Evolutionary conservation across 1,140 invertebrate species (phyloP), one percentile per base, ranked within the genome.

Genomic region (Neodiprion fabricii): DNA sequence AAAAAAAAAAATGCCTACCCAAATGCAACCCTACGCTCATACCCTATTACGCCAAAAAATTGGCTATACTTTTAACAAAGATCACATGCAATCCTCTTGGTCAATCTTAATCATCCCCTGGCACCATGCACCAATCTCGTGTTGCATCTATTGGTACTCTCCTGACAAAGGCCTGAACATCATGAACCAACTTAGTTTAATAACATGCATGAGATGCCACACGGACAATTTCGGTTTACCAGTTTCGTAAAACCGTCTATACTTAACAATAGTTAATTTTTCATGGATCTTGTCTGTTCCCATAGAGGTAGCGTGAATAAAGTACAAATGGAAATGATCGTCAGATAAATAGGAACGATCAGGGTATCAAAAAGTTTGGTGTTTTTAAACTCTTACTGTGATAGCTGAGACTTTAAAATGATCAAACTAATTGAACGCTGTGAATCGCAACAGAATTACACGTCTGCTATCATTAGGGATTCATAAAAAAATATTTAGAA

Each of bases 241-340:
- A 21, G 8, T 69, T 69, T 69, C 11, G 40, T 69, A 69, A 47
- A 40, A 69, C 11, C 12, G n/a, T 69, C 21, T 69, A 69, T 23
- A 69, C 67, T 69, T 69, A 69, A 69, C 67, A 14, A 69, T 69
- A 69, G 4, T 23, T 47, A 47, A 69, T 69, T 14, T 69, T 9
- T 69, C 17, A 0, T 23, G 17, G 11, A 23, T 69, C 67, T 69
- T 47, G 11, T 5, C 10, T 47, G 67, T 21, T 23, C 40, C 11
- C 67, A 69, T 69, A 75, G 82, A 82, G 82, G 79, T 83, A 83
- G 80, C 75, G 77, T 82, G 48, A 70, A 75, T 80, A 81, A 83
- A 78, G 79, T 83, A 83, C 80, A 82, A 74, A 67, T 79, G 75
- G 77, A 78, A 79, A 79, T 74, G 79, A 72, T 75, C 75, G 50